Conservation (phyloP, 2,797 vertebrate genomes). For the Triplophysa yarkandensis region DNA sequence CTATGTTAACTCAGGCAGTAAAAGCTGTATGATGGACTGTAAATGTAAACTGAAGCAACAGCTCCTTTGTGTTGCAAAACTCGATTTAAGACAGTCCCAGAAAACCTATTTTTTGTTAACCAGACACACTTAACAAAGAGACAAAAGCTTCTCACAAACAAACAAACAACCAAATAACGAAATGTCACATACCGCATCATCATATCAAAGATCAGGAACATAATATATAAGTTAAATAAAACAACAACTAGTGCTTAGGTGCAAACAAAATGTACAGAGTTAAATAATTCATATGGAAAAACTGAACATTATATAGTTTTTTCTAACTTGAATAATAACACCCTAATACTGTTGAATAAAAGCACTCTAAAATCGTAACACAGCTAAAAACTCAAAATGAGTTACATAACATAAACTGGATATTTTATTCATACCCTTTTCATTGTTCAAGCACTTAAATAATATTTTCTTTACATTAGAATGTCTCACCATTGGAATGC, state of each 20-base stretch:
- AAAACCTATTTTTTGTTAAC: slow-evolving; percentile 2
- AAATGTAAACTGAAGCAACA: slow-evolving; percentile 27
- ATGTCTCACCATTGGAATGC: background rate
- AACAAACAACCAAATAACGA: background rate
- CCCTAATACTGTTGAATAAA: background rate
- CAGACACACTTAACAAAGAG: background rate
- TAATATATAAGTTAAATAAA: background rate
- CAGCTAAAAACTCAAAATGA: background rate
- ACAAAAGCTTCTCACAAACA: background rate
- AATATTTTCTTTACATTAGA: background rate
- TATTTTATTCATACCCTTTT: background rate
- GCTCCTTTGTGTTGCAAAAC: background rate
- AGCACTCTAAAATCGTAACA: background rate
- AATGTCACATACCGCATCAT: background rate
- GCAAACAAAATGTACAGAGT: background rate
- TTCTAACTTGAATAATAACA: slow-evolving; percentile 2
- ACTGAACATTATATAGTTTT: background rate
- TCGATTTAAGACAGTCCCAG: slow-evolving; percentile 6
- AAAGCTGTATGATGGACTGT: slow-evolving; percentile 31
- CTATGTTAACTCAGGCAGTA: slow-evolving; percentile 39
- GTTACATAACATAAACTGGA: background rate
- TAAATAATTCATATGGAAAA: background rate
- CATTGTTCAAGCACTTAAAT: background rate
- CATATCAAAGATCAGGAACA: background rate
- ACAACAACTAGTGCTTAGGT: background rate